Evolutionary conservation across 2,113 vertebrate species (phyloP).

Genomic region (Eublepharis macularius): DNA sequence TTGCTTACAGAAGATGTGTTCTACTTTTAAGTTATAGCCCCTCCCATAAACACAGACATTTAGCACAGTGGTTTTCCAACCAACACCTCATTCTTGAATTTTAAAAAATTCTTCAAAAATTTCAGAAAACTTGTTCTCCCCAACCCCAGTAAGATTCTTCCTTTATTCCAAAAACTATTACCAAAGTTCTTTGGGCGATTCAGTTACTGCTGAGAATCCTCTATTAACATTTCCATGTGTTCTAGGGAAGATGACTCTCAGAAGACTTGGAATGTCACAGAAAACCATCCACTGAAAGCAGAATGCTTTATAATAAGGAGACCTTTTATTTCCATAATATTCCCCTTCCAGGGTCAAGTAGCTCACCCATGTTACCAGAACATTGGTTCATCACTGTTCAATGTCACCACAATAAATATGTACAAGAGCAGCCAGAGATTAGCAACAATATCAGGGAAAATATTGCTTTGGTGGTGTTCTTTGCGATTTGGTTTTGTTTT

Average conservation of each 20-base stretch:
- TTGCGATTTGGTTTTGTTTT: not conserved
- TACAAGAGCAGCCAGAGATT: slow-evolving; percentile 59
- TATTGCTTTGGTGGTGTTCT: not conserved
- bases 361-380: slow-evolving; percentile 40
- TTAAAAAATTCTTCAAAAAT: not conserved
- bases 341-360: rapidly evolving
- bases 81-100: not conserved
- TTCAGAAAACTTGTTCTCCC: not conserved
- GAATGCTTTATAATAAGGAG: slow-evolving; percentile 21
- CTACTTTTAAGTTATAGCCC: not conserved
- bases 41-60: not conserved
- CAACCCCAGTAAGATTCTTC: not conserved
- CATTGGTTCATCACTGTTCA: slow-evolving; percentile 41
- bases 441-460: slow-evolving; percentile 45
- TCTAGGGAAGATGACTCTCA: slow-evolving; percentile 6
- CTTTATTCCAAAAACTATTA: not conserved
- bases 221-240: not conserved
- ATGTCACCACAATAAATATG: slow-evolving; percentile 68
- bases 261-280: slow-evolving; percentile 36
- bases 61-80: not conserved
- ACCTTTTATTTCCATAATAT: slow-evolving; percentile 13
- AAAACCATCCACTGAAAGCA: slow-evolving; percentile 19
- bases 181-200: slow-evolving; percentile 1
- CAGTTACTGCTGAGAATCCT: rapidly evolving
- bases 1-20: too few species aligned